Evolutionary conservation across 2,888 invertebrate genomes (phyloP).

Genomic region (Boloria euphrosyne): DNA sequence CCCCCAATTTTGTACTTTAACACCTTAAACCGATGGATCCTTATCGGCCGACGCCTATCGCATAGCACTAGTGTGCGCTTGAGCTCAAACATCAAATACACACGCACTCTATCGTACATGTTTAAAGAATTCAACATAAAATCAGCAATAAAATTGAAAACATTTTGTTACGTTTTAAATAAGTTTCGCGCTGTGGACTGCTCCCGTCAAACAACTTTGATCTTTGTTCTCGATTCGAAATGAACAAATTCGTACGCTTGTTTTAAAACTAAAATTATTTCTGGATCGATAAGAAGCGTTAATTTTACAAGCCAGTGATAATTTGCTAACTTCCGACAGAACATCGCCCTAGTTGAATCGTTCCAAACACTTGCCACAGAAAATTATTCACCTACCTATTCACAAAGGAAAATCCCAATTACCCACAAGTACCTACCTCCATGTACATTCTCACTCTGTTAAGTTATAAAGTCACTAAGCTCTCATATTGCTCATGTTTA

Average conservation of each 20-base stretch:
- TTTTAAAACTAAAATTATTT: constrained; percentile 68
- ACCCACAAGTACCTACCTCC: constrained; percentile 19
- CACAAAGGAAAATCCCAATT: constrained; percentile 42
- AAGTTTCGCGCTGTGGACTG: constrained; percentile 65
- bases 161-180: constrained; percentile 82
- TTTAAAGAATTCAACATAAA: constrained; percentile 81
- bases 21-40: constrained; percentile 54
- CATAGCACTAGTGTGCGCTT: constrained; percentile 60
- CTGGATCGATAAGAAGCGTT: constrained; percentile 81
- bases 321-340: constrained; percentile 82
- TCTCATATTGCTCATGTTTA: not conserved
- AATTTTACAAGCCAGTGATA: constrained; percentile 82
- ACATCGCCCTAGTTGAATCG: constrained; percentile 77
- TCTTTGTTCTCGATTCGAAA: constrained; percentile 57
- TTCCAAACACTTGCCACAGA: constrained; percentile 75
- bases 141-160: constrained; percentile 82
- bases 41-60: constrained; percentile 51
- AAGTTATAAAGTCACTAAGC: not conserved
- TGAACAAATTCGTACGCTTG: constrained; percentile 59
- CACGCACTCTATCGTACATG: constrained; percentile 69
- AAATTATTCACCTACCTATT: constrained; percentile 60
- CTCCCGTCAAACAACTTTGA: constrained; percentile 58
- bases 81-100: constrained; percentile 57
- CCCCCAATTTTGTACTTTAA: constrained; percentile 63
- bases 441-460: not conserved